Conservation (phyloP, 2,113 vertebrate species). For the Tinamus guttatus region DNA sequence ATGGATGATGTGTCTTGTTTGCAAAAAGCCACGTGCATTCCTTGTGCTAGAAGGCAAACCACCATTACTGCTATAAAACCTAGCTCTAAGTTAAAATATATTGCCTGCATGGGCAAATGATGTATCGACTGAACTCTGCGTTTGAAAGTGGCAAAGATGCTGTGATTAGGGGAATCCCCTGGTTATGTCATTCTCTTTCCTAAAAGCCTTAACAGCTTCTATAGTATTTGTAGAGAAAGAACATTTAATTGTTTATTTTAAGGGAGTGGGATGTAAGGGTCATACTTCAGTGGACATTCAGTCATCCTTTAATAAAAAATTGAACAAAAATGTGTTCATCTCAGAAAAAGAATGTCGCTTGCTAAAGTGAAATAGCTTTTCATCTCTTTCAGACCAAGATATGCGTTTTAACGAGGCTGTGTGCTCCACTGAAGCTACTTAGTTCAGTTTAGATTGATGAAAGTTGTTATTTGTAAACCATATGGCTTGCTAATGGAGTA, state of each 20-base stretch:
- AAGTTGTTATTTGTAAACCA: too few species aligned
- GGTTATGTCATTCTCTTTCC: background rate
- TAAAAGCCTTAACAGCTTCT: background rate
- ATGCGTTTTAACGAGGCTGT: background rate
- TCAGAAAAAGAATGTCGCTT: background rate
- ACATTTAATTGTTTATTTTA: background rate
- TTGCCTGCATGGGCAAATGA: background rate
- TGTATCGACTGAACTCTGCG: background rate
- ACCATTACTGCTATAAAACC: background rate
- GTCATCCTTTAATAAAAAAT: background rate
- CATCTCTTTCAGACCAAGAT: background rate
- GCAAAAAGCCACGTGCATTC: background rate
- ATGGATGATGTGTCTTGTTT: background rate
- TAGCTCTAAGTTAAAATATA: background rate
- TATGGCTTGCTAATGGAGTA: background rate
- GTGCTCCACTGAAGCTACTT: background rate
- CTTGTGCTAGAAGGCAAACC: background rate
- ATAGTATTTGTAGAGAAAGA: background rate
- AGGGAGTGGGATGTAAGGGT: rapidly evolving
- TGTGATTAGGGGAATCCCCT: background rate
- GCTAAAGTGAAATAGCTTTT: background rate
- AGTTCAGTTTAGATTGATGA: background rate
- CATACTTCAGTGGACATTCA: background rate
- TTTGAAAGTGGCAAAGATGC: background rate
- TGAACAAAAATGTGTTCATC: rapidly evolving